Percentiles rank a stretch among this genome's conserved stretches.
Conservation (phyloP, 2,888 invertebrate genomes). For the Hyalella azteca region DNA sequence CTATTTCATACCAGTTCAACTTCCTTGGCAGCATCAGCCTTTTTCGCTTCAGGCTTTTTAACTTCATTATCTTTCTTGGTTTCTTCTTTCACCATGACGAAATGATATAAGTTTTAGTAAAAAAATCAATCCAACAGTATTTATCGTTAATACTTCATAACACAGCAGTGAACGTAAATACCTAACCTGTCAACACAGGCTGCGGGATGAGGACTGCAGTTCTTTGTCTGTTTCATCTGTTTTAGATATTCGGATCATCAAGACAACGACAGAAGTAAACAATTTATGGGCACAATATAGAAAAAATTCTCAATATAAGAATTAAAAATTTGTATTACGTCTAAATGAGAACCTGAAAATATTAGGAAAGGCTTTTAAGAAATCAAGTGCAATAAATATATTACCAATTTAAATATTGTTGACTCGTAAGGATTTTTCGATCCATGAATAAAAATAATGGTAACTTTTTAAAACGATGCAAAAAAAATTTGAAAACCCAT, state of each 20-base stretch:
- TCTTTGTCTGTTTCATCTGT: neutral
- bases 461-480: too few relatives aligned
- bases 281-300: neutral
- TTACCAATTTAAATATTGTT: too few relatives aligned
- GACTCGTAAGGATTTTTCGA: too few relatives aligned
- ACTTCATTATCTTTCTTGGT: constrained; percentile 3
- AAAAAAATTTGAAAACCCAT: too few relatives aligned
- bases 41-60: neutral
- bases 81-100: constrained; percentile 26
- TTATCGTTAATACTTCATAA: too few relatives aligned
- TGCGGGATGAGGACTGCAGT: neutral
- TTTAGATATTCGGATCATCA: neutral
- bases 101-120: neutral
- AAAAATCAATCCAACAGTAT: neutral
- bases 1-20: neutral
- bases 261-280: neutral
- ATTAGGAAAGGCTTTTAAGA: too few relatives aligned
- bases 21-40: neutral
- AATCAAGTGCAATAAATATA: too few relatives aligned
- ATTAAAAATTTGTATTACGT: neutral
- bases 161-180: neutral
- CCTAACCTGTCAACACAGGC: neutral
- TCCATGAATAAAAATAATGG: too few relatives aligned
- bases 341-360: neutral
- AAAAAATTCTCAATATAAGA: neutral